Evolutionary conservation across 2,113 vertebrate genomes (phyloP).

Genomic region (Plecotus auritus): DNA sequence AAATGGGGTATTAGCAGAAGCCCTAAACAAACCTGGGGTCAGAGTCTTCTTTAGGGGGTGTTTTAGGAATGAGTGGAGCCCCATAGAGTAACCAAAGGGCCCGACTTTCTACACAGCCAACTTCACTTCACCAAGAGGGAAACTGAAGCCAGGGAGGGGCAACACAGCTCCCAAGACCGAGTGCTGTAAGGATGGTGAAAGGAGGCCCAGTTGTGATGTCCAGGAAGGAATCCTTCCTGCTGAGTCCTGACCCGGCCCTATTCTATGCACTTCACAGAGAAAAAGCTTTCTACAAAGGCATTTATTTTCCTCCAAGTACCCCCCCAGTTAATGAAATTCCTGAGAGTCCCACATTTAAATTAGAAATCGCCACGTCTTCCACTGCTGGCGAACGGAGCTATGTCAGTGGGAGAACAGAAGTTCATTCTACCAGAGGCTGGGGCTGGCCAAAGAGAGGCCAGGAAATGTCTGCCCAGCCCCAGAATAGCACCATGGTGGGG

Average conservation of each 20-base stretch:
- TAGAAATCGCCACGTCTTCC: background rate
- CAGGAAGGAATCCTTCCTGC: background rate
- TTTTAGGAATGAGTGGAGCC: background rate
- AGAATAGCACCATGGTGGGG: constrained; percentile 48
- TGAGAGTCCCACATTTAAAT: constrained; percentile 68
- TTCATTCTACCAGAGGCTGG: background rate
- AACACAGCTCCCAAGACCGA: background rate
- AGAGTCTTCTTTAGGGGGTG: background rate
- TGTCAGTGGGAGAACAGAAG: background rate
- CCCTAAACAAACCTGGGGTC: background rate
- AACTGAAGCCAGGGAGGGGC: background rate
- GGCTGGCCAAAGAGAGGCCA: background rate
- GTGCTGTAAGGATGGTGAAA: background rate
- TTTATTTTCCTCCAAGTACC: constrained; percentile 75
- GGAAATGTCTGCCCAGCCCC: background rate
- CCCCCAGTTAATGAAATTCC: constrained; percentile 59
- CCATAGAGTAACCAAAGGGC: background rate
- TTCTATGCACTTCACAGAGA: background rate
- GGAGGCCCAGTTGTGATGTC: background rate
- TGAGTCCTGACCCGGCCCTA: background rate
- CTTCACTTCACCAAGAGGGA: background rate
- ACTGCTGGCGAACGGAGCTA: background rate
- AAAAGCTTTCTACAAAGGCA: constrained; percentile 23
- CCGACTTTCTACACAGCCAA: background rate
- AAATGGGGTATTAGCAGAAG: background rate